Conservation (phyloP, 2,888 invertebrate species). For the Schizaphis graminum region DNA sequence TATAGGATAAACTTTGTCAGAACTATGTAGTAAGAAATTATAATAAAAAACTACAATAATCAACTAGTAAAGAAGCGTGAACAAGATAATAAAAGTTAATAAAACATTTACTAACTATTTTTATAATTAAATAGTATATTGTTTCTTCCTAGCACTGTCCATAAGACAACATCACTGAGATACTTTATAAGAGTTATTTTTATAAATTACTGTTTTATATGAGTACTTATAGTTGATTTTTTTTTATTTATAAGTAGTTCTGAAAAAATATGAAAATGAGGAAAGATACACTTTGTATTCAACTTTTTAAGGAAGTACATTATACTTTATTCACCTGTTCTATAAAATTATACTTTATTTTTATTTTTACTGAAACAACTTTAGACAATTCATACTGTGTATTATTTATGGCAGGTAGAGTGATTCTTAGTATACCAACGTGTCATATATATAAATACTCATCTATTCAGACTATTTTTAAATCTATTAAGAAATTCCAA, state of each 20-base stretch:
- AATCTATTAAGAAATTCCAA: not conserved
- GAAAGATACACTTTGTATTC: not conserved
- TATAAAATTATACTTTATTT: not conserved
- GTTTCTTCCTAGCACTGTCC: not conserved
- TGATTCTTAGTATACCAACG: not conserved
- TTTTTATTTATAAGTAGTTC: not conserved
- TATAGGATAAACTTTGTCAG: not conserved
- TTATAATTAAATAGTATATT: not conserved
- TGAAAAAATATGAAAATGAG: not conserved
- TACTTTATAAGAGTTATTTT: not conserved
- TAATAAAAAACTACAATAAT: not conserved
- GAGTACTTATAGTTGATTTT: not conserved
- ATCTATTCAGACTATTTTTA: not conserved
- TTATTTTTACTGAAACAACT: not conserved
- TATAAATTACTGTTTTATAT: not conserved
- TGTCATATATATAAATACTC: not conserved
- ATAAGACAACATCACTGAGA: not conserved
- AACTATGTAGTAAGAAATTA: not conserved
- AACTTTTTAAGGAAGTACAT: not conserved
- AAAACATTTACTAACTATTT: not conserved
- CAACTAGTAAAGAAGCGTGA: not conserved
- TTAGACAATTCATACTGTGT: not conserved
- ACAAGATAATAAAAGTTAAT: not conserved
- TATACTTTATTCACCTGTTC: not conserved
- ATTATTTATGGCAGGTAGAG: not conserved